Evolutionary conservation across 92 coral and sea anemone genomes (phyloP), one percentile per base, ranked within the genome.

Genomic region (Epizoanthus ramosus): DNA sequence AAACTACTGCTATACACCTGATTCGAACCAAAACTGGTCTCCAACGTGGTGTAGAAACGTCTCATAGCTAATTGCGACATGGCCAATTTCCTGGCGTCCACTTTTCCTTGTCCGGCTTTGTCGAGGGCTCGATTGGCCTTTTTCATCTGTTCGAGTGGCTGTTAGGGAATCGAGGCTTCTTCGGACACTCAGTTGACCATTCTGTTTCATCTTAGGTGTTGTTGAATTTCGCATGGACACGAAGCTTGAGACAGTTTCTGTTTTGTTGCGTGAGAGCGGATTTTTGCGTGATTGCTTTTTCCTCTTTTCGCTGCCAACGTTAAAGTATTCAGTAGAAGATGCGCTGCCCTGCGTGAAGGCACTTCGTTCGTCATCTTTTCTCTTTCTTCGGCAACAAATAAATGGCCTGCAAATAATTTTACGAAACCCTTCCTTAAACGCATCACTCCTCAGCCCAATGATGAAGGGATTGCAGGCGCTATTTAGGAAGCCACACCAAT

Each of bases 401-500:
- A 63, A 80, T 13, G 87, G 85, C 73, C 91, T 82, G 66, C 95
- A 89, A 43, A 89, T 69, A 12, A 93, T 37, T 16, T 33, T 45
- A 8, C 21, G 24, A 69, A 93, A 91, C 10, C 84, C 94, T 23
- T 74, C 73, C 52, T 82, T 81, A 86, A 91, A 93, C 61, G 73
- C 86, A 23, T 89, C 93, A 58, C 83, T 91, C 68, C 95, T 93
- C 9, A 93, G 74, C 45, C 98, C 98, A 43, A 93, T 86, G 54
- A 93, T 89, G 21, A 91, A 93, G 31, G 98, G 98, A 75, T 93
- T 93, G 47, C 94, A 89, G 35, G 94, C 85, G 28, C 93, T 88
- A 58, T 93, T 91, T 8, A 93, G 84, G 63, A 89, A 93, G 3
- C 98, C 97, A 71, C 94, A 93, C 92, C 90, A 88, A 63, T 91